phyloP scores from a whole-genome alignment of 1,140 invertebrate species.

The Heliconius nattereri region DNA sequence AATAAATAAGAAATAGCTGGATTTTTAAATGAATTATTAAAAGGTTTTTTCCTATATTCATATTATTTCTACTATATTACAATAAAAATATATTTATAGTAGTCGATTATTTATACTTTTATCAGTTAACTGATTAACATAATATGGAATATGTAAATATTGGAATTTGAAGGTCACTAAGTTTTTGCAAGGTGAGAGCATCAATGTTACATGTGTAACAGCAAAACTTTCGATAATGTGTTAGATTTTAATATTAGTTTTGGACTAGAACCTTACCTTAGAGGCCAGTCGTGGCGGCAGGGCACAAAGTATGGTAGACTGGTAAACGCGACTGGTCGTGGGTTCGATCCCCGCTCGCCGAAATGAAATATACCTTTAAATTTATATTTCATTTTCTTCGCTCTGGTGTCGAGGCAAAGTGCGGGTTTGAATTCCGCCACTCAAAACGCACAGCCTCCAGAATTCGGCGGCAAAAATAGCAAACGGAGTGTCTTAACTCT shows the following conservation, averaged over 20 bases:
- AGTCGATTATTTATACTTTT: not conserved
- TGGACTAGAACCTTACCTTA: not conserved
- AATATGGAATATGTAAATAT: conserved; percentile 3
- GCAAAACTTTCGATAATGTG: not conserved
- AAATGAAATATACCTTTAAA: too few relatives aligned
- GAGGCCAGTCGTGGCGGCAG: too few relatives aligned
- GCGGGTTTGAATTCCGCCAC: too few relatives aligned
- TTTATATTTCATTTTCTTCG: too few relatives aligned
- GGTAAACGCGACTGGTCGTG: too few relatives aligned
- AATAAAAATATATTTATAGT: not conserved
- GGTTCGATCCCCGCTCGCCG: too few relatives aligned
- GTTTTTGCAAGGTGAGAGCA: conserved; percentile 5
- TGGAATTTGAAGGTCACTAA: conserved; percentile 14
- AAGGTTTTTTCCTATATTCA: not conserved
- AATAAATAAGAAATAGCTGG: not conserved
- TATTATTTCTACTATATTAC: not conserved
- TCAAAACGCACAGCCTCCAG: too few relatives aligned
- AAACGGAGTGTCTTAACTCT: too few relatives aligned
- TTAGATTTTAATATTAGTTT: not conserved
- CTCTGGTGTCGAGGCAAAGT: too few relatives aligned
- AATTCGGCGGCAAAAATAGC: too few relatives aligned
- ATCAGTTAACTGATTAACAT: not conserved
- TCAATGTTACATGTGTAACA: not conserved
- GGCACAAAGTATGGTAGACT: too few relatives aligned
- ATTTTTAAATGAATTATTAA: too few relatives aligned